Base-by-base conservation (phyloP, 2,113 vertebrate genomes). In the Heterocephalus glaber region DNA sequence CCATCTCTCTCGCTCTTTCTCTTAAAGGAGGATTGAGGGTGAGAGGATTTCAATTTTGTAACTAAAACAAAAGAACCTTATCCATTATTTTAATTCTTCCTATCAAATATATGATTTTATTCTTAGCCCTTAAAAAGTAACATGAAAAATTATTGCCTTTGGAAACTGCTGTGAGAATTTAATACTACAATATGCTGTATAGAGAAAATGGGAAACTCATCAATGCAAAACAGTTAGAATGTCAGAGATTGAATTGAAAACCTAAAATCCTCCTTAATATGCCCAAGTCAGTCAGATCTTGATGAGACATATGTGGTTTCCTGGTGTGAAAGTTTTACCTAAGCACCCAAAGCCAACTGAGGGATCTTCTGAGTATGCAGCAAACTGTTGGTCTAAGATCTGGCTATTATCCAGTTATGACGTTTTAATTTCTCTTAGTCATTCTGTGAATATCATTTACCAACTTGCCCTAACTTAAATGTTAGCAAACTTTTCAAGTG, bases 191-290 rank as follows among this genome's bases (percentile, higher is more conserved):
- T 56, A 1, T 76, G 3, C 12, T 80, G 14, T 74, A 24, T 95
- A 86, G 47, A 66, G 33, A 93, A 93, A 89, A 90, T 6, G 74
- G 17, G 94, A 87, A 95, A 92, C 38, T 6, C 61, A 4, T 84
- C 47, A 38, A 24, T 56, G 52, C 61, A 81, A 96, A 79, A 77
- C 4, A 84, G 5, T 24, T 66, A 33, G 24, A 63, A 89, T 92
- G 38, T 11, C 80, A 88, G 87, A 77, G 65, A 38, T 17, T 68
- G 33, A 95, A 89, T 3, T 84, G 44, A 38, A 44, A 70, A 76
- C 16, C 7, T 76, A 66, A 70, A 89, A 20, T 90, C 26, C 6
- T 96, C 54, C 38, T 87, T 82, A 81, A 38, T 54, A 60, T 49
- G 35, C 30, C 66, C 17, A 77, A 70, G 28, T 86, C 86, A 70